Base-by-base conservation (phyloP, 2,113 vertebrate genomes). In the Catharus fuscescens region DNA sequence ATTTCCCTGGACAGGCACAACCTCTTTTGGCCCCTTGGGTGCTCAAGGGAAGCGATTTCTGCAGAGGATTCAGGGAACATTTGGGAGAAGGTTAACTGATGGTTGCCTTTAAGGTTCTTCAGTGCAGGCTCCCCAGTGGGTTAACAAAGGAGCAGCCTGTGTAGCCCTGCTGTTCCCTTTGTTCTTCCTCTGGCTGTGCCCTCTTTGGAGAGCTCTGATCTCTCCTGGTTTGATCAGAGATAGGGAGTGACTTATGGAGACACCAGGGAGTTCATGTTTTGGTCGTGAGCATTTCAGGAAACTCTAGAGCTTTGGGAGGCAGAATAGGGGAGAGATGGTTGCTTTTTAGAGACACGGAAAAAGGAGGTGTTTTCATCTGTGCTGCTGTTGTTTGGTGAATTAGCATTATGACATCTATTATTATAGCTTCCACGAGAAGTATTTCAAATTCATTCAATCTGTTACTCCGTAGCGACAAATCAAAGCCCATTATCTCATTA, bases 111-210 rank as follows among this genome's bases (percentile, higher is more conserved):
- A 66, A 83, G 36, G 72, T 73, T 77, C 72, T 32, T n/a, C 56
- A 59, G 9, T 4, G 16, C 72, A 66, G 60, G 34, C 71, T 93
- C 20, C 83, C 64, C 2, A 17, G 54, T 84, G 89, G n/a, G 42
- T 78, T 96, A 96, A 96, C 95, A 96, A 95, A 94, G 80, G 87
- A 92, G 32, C 56, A 71, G 93, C 47, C 47, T 74, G 69, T 62
- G 72, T 62, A 89, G 77, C 42, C 77, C 60, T 89, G 89, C 57
- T 84, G 69, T 78, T 94, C 34, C 60, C 70, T 96, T 96, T 96
- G 93, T 96, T 95, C 84, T 94, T 80, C 60, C 64, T 42, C 67
- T 70, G 77, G 15, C 91, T 77, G 24, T 90, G 72, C 80, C 72
- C 56, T 80, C 77, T 88, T 83, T 62, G 76, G 72, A 80, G 69